phyloP scores from a whole-genome alignment of 1,140 invertebrate species.

The Formica selysi region DNA sequence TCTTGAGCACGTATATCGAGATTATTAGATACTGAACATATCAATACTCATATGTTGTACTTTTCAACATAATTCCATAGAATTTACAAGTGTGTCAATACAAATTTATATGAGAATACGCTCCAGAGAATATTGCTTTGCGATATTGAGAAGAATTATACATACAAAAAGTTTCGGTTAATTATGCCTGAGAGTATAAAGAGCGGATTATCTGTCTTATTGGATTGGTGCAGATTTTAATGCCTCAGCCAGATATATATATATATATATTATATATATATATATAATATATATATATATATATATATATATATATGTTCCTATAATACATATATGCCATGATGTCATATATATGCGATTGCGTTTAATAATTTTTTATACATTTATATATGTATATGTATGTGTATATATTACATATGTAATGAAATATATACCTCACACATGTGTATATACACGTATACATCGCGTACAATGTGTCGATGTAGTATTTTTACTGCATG shows the following conservation, averaged over 20 bases:
- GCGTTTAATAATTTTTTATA: slow-evolving; percentile 54
- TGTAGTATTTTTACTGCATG: slow-evolving; percentile 65
- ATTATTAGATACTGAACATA: too few species aligned
- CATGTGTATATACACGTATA: slow-evolving; percentile 55
- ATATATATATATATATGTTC: slow-evolving; percentile 28
- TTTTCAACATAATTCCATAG: background rate
- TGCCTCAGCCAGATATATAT: slow-evolving; percentile 64
- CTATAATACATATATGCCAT: slow-evolving; percentile 56
- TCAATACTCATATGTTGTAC: background rate
- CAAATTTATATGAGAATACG: slow-evolving; percentile 17
- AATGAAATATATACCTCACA: slow-evolving; percentile 25
- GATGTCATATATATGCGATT: slow-evolving; percentile 47
- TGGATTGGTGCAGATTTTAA: slow-evolving; percentile 75
- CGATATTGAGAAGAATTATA: slow-evolving; percentile 36
- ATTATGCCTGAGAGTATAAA: slow-evolving; percentile 24
- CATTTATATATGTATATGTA: slow-evolving; percentile 44
- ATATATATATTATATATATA: slow-evolving; percentile 24
- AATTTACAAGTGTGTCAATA: slow-evolving; percentile 5
- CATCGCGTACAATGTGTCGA: slow-evolving; percentile 45
- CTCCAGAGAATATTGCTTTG: slow-evolving; percentile 36
- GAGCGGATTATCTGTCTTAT: slow-evolving; percentile 47
- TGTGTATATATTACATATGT: slow-evolving; percentile 41
- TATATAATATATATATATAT: slow-evolving; percentile 31
- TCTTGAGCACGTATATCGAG: too few species aligned
- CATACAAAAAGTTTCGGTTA: background rate